Base-by-base conservation (phyloP, 2,797 vertebrate species). In the Myotis pilosus region DNA sequence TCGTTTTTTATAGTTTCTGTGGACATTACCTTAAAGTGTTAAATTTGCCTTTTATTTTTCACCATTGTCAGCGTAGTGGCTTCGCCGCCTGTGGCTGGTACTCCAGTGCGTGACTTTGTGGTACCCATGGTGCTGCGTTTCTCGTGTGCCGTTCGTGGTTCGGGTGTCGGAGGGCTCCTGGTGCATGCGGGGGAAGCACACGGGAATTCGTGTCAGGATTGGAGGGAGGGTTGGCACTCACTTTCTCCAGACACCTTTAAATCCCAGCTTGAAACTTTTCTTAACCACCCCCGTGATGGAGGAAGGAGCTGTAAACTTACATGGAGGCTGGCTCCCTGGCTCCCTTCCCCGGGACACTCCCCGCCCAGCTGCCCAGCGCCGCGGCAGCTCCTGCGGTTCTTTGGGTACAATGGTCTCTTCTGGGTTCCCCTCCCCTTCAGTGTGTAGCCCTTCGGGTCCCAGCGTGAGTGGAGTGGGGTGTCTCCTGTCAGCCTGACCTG, bases 31-130 rank as follows among this genome's bases (percentile, higher is more conserved):
- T 64, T 51, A 53, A 75, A 68, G 57, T 38, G 36, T 87, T 47
- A 41, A 7, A 55, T 74, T 71, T 75, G 55, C 57, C 51, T 83
- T 83, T 75, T 64, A n/a, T 79, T 91, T 74, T 81, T 80, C n/a
- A 57, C 53, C 33, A 2, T 47, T 6, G 51, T 16, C n/a, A 0
- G 36, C 57, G 0, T 68, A 25, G 23, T 38, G 86, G 9, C 36
- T 75, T 78, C 53, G 30, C 81, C 60, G 1, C 51, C 91, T 62
- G 38, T 62, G 57, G 55, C 17, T 28, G 49, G 28, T 53, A 1
- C n/a, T 62, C 38, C 41, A 36, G 2, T 4, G 5, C 38, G n/a
- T 20, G 60, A 30, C 62, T 53, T 30, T 30, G 57, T 62, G 57
- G 25, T 60, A 28, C 28, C 13, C 28, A 1, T 15, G 60, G 60